phyloP scores from a whole-genome alignment of 2,113 vertebrate species.

The Caloenas nicobarica region DNA sequence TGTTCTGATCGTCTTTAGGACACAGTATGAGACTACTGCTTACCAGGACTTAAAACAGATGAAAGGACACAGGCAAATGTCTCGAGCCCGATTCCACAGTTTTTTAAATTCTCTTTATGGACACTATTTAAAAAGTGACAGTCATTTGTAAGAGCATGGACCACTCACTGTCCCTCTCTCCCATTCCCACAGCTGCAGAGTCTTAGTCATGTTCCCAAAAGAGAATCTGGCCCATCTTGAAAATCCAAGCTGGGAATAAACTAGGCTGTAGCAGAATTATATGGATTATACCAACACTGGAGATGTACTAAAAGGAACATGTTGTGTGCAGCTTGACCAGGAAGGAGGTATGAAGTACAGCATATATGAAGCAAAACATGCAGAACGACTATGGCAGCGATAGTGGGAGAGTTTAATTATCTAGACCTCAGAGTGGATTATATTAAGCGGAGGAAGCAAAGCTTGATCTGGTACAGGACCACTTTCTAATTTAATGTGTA shows the following conservation, averaged over 20 bases:
- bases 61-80: not conserved
- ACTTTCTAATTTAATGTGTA: constrained; percentile 66
- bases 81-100: not conserved
- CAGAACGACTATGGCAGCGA: not conserved
- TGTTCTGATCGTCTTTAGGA: not conserved
- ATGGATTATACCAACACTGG: not conserved
- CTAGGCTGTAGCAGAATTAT: not conserved
- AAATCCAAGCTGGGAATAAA: not conserved
- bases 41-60: not conserved
- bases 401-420: constrained; percentile 66
- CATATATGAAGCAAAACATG: not conserved
- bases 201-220: not conserved
- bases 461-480: constrained; percentile 38
- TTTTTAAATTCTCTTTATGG: not conserved
- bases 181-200: not conserved
- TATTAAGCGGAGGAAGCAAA: constrained; percentile 51
- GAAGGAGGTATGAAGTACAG: not conserved
- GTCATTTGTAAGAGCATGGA: not conserved
- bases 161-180: not conserved
- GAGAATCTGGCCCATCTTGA: not conserved
- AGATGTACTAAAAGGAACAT: not conserved
- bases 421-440: constrained; percentile 55
- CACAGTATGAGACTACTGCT: not conserved
- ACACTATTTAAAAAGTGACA: not conserved
- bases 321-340: not conserved